phyloP scores from a whole-genome alignment of 2,888 invertebrate genomes.

The Folsomia candida region DNA sequence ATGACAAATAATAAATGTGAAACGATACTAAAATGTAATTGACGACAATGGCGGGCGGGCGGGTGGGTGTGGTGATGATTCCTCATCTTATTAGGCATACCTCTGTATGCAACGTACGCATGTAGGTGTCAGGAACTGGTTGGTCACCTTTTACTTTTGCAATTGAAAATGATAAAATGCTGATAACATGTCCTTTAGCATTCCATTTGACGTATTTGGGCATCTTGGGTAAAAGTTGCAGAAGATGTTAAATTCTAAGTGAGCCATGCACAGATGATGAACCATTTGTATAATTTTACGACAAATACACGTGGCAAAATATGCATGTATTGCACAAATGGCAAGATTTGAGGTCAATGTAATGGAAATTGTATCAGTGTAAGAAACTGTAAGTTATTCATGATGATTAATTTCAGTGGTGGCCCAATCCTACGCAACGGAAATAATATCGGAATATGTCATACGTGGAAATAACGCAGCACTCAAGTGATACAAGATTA shows the following conservation, averaged over 20 bases:
- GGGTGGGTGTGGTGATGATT: slow-evolving; percentile 20
- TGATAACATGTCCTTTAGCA: background rate
- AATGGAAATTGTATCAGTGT: background rate
- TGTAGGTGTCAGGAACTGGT: slow-evolving; percentile 6
- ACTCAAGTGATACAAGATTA: too few species aligned
- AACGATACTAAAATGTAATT: slow-evolving; percentile 6
- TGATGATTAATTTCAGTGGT: slow-evolving; percentile 64
- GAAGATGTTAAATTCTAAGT: background rate
- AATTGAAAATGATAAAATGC: background rate
- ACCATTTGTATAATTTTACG: too few species aligned
- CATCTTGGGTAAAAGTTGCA: background rate
- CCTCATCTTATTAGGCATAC: background rate
- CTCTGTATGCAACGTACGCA: background rate
- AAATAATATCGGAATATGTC: slow-evolving; percentile 71
- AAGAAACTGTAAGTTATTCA: background rate
- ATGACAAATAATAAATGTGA: slow-evolving; percentile 2
- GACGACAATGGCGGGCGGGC: background rate
- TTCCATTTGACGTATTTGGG: background rate
- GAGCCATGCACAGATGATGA: too few species aligned
- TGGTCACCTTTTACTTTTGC: background rate
- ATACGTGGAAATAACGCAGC: slow-evolving; percentile 71
- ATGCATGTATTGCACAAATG: background rate
- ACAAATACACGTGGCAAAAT: too few species aligned
- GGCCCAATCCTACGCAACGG: slow-evolving; percentile 69
- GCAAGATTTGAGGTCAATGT: background rate